These are phyloP conservation scores for Misgurnus mizolepis DNA, from an alignment of 2,113 vertebrate genomes.

Conservation along the genomic window DNA sequence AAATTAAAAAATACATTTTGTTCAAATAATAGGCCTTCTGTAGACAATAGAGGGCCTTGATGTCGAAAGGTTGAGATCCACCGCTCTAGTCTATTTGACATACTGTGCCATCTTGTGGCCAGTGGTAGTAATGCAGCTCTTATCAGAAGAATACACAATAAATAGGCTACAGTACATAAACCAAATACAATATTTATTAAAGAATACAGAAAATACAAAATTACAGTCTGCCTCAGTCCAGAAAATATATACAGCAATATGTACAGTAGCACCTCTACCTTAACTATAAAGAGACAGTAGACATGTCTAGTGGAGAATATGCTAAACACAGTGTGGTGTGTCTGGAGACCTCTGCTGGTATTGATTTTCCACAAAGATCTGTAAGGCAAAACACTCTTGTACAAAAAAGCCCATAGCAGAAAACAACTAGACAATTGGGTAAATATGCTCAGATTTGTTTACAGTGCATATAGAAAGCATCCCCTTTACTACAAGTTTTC, in stretches of 20 bases:
- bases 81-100: not conserved
- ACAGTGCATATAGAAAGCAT: not conserved
- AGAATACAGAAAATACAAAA: not conserved
- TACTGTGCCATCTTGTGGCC: slow-evolving; percentile 57
- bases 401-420: not conserved
- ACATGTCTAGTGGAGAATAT: not conserved
- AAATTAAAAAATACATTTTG: no score
- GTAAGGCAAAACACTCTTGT: not conserved
- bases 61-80: no score
- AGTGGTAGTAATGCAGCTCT: not conserved
- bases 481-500: no score
- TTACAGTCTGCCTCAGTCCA: not conserved
- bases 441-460: no score
- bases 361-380: not conserved
- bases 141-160: no score
- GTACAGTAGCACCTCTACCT: not conserved
- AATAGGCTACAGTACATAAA: no score
- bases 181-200: not conserved
- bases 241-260: not conserved
- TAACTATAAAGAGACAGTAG: not conserved
- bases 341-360: not conserved
- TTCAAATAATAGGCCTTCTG: no score
- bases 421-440: not conserved
- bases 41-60: no score
- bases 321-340: not conserved